These are phyloP conservation scores for Pteropus rufus DNA, from an alignment of 2,797 vertebrate genomes.

Conservation along the genomic window DNA sequence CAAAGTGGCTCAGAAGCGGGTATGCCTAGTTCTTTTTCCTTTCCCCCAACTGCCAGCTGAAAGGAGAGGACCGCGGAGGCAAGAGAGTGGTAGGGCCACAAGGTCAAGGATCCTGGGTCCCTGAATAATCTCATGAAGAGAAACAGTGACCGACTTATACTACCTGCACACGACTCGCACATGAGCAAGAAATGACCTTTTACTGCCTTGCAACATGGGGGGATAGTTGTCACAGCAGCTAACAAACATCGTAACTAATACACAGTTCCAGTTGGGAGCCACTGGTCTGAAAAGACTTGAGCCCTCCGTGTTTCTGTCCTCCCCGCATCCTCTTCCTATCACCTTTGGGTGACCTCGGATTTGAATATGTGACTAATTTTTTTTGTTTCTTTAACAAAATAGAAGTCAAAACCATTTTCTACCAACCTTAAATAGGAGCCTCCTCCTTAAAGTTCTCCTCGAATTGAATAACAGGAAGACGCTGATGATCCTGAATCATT, in stretches of 20 bases:
- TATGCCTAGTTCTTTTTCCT: neutral
- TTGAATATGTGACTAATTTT: neutral
- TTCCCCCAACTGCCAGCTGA: neutral
- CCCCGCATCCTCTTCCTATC: neutral
- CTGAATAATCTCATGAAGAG: neutral
- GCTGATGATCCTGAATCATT: neutral
- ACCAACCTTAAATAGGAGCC: neutral
- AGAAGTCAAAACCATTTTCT: conserved; percentile 4
- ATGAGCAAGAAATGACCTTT: neutral
- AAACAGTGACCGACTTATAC: fast-evolving
- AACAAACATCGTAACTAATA: fast-evolving
- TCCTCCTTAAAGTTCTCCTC: neutral
- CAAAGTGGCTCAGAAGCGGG: neutral
- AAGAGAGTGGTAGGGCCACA: no score
- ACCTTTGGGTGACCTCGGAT: neutral
- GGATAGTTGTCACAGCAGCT: fast-evolving
- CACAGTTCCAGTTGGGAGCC: fast-evolving
- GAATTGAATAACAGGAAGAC: conserved; percentile 28
- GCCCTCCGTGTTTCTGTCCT: neutral
- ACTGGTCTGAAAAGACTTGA: neutral
- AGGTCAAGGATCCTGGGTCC: neutral
- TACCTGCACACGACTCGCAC: neutral
- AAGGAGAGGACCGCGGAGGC: neutral
- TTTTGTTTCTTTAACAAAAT: conserved; percentile 14
- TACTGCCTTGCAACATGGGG: neutral